Base-by-base conservation (phyloP, 2,113 vertebrate genomes). In the Stigmatopora nigra region DNA sequence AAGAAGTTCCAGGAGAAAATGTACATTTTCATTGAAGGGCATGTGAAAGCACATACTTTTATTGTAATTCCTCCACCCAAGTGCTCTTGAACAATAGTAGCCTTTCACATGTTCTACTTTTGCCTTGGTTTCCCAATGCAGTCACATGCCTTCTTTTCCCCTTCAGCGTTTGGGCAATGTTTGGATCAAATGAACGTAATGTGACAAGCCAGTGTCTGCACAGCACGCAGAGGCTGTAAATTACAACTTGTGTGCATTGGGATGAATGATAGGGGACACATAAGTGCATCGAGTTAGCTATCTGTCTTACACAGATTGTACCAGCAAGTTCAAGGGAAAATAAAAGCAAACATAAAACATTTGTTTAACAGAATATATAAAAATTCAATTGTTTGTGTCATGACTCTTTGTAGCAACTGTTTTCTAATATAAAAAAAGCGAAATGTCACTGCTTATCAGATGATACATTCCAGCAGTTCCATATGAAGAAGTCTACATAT, bases 31-130 rank as follows among this genome's bases (percentile, higher is more conserved):
- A 68, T 17, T 65, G 41, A 15, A 19, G 35, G 58, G 63, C 45
- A 79, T 31, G 63, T 76, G 46, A 72, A 71, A 16, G 19, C 25
- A 16, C 49, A 52, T 0, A 7, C 57, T 70, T 61, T 61, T 64
- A 36, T 48, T 57, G 61, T 62, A 60, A 65, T 63, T 76, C 65
- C 20, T 67, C 48, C 46, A 51, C 46, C 22, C 41, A 61, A 14
- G 12, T 56, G 41, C 44, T 61, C 12, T 59, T 61, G 4, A 47
- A 63, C 47, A 49, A 63, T 31, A 61, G 47, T 63, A 63, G 16
- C 22, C 16, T 69, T 63, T 67, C 62, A 73, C 52, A 1, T 56
- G 56, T 68, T 75, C 62, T 46, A 70, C 35, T 67, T 78, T 58
- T 45, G 65, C 35, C 61, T 74, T 25, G 38, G 36, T 61, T 70